phyloP scores from a whole-genome alignment of 1,140 invertebrate species.

The Bombus affinis region DNA sequence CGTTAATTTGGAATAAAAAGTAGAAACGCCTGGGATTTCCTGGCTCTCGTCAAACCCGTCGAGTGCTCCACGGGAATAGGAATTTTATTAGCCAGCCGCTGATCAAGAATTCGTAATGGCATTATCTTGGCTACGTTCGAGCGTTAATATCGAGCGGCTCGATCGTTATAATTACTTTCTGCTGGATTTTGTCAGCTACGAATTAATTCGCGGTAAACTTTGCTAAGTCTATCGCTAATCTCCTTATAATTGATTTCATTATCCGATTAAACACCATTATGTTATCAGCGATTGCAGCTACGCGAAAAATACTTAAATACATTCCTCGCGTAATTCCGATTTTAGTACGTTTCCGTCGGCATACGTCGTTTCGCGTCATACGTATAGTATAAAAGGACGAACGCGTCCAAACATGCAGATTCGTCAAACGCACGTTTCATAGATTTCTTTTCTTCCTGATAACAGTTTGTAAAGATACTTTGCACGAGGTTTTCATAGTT shows the following conservation, averaged over 20 bases:
- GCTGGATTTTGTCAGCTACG: neutral
- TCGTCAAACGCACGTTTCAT: no score
- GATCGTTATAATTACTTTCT: neutral
- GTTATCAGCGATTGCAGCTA: neutral
- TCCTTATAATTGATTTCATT: neutral
- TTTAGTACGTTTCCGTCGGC: no score
- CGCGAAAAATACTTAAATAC: neutral
- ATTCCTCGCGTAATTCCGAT: no score
- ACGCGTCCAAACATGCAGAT: no score
- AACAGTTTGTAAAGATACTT: no score
- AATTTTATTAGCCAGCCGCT: neutral
- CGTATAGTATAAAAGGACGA: no score
- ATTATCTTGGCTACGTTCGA: neutral
- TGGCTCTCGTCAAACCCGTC: neutral
- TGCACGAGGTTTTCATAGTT: no score
- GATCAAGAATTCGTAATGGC: neutral
- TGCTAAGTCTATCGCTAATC: neutral
- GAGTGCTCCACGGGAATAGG: neutral
- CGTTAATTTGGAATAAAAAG: neutral
- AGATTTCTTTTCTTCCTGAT: no score
- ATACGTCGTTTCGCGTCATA: no score
- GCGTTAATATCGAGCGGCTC: conserved; percentile 1
- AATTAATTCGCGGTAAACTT: conserved; percentile 15
- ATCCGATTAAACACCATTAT: neutral
- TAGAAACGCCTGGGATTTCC: neutral